Base-by-base conservation (phyloP, 2,113 vertebrate genomes). In the Psammodynastes pulverulentus region DNA sequence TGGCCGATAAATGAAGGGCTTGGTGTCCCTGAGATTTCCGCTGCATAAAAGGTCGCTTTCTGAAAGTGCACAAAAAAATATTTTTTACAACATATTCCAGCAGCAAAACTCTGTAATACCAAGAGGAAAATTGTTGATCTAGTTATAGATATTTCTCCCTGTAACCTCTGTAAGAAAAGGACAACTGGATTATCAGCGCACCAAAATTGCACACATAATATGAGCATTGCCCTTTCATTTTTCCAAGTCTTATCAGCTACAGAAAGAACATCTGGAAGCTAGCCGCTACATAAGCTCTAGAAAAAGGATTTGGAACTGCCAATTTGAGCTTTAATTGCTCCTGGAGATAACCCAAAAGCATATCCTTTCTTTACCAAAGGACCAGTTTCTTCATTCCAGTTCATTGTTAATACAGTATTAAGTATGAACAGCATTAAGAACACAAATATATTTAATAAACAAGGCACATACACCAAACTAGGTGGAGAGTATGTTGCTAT, bases 11-110 rank as follows among this genome's bases (percentile, higher is more conserved):
- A 56, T 46, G 39, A 46, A 93, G 85, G 92, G 86, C 39, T 91
- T 90, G 92, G 94, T 87, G 89, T 92, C 90, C 92, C 86, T 43
- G 89, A 95, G 90, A 95, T 91, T 90, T 67, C 51, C 84, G 91
- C 54, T 54, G 93, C 94, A 95, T 94, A 94, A 96, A 95, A 96
- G 85, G 88, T 17, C 72, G 48, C 46, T 94, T 96, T 93, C 92
- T 89, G 54, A 51, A 92, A 24, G 54, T 95, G 90, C 62, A 92
- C 45, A 72, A 95, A 95, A 95, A 58, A 54, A 2, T 91, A 0
- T 48, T 89, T 91, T 94, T 53, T 88, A 54, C 10, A 95, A 95
- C 51, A 91, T 94, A 92, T 86, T 93, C 86, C 39, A 93, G 94
- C 52, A 54, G 26, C 29, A 86, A 94, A 94, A 93, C 7, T 90